Evolutionary conservation across 2,888 invertebrate genomes (phyloP), one percentile per base, ranked within the genome.

Genomic region (Mesorhabditis sp.): DNA sequence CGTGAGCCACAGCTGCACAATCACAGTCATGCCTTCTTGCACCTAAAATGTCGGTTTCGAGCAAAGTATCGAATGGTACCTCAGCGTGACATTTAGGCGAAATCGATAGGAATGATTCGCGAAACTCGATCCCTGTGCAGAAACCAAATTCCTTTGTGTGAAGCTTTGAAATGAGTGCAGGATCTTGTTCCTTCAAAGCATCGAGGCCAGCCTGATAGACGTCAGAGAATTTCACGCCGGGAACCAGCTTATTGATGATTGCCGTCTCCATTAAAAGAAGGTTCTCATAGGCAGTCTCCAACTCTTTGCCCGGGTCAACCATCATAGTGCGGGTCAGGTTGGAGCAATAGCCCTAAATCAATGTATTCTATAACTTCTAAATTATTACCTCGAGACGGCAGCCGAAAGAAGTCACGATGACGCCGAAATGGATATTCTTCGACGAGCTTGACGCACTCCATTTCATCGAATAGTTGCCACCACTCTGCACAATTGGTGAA

Each of bases 401-500:
- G 58, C 70, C 70, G 61, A 74, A 71, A 3, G 74, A 72, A n/a
- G 74, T 74, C 44, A 74, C 67, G 63, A 74, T 74, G 3, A 72
- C 45, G 64, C 74, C 74, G 58, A 50, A 50, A 50, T 50, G 58
- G 10, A 50, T 50, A 50, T 50, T 50, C 58, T 50, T 50, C n/a
- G 58, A n/a, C 58, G 58, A 13, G n/a, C 58, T 50, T n/a, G 7
- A 10, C 10, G 58, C 93, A 85, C 95, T 96, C 87, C 97, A 98
- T 88, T 98, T 99, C 65, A 99, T 89, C 84, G 92, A 93, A 88
- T 97, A 98, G 85, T 92, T 91, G n/a, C 96, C 97, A 6, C 98
- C 98, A 50, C 96, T 97, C 87, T 98, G 98, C 83, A 99, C 94
- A 71, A 99, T 99, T 0, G 98, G 93, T 0, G 96, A 95, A 86